Conservation (phyloP, 2,797 vertebrate species). For the Delichon dasypus region DNA sequence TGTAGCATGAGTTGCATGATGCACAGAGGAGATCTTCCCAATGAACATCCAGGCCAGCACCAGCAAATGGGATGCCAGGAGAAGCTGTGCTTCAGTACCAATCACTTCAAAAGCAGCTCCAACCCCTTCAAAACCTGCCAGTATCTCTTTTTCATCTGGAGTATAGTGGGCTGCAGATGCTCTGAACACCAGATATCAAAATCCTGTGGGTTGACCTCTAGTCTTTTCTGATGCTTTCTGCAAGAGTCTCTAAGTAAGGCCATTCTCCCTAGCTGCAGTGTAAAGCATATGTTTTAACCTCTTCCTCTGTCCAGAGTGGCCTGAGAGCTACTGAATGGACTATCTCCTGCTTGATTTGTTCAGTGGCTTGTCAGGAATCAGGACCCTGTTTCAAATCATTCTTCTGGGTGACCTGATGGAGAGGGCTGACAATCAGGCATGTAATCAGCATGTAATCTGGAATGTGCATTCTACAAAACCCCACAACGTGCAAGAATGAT, state of each 20-base stretch:
- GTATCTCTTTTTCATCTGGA: background rate
- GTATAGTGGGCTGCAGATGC: background rate
- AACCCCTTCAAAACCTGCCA: background rate
- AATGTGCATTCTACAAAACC: background rate
- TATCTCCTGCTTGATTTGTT: background rate
- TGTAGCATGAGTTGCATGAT: background rate
- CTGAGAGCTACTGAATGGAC: rapidly evolving
- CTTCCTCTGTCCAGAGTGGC: background rate
- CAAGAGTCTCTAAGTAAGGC: background rate
- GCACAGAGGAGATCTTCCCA: background rate
- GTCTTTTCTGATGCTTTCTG: background rate
- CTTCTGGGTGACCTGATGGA: background rate
- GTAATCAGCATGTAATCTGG: background rate
- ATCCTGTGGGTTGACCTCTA: background rate
- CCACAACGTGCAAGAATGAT: background rate
- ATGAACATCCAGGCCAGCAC: background rate
- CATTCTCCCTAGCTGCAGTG: background rate
- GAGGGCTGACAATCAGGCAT: background rate
- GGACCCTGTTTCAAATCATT: background rate
- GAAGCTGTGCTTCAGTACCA: too few relatives aligned
- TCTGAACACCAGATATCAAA: background rate
- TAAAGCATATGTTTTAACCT: background rate
- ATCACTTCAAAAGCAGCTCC: background rate
- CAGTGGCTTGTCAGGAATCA: background rate
- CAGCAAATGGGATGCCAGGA: background rate